These are phyloP conservation scores for Diplodus sargus DNA, from an alignment of 2,797 vertebrate species.

Conservation along the genomic window DNA sequence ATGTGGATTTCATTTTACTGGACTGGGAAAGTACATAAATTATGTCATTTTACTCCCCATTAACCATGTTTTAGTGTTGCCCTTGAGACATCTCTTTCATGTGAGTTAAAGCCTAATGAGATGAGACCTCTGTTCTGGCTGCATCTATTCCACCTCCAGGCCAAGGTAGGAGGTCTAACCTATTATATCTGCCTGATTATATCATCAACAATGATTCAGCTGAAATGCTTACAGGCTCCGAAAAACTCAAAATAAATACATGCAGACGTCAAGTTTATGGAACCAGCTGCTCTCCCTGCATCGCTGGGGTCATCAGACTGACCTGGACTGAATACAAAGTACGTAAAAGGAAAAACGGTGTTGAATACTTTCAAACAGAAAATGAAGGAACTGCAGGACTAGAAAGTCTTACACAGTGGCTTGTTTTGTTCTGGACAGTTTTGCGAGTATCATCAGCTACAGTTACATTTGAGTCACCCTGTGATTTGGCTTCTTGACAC, in stretches of 20 bases:
- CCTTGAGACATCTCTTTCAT: constrained; percentile 2
- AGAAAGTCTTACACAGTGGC: background rate
- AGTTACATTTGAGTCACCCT: background rate
- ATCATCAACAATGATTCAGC: background rate
- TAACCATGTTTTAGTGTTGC: background rate
- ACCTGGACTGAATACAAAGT: background rate
- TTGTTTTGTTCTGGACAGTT: background rate
- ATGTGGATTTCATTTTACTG: background rate
- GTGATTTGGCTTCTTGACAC: background rate
- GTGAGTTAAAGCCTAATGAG: background rate
- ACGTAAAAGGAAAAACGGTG: background rate
- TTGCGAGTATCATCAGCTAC: background rate
- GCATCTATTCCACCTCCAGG: constrained; percentile 6
- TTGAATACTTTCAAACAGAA: background rate
- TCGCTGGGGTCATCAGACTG: background rate
- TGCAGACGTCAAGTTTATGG: background rate
- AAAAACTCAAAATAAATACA: background rate
- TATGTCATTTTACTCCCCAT: background rate
- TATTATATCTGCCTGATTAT: constrained; percentile 22
- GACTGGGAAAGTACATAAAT: background rate
- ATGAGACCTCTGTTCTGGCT: background rate
- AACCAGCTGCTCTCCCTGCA: background rate
- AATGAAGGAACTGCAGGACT: background rate
- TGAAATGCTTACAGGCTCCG: background rate
- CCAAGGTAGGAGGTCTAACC: background rate